Conservation (phyloP, 1,140 invertebrate genomes). For the Zaprionus nigranus region DNA sequence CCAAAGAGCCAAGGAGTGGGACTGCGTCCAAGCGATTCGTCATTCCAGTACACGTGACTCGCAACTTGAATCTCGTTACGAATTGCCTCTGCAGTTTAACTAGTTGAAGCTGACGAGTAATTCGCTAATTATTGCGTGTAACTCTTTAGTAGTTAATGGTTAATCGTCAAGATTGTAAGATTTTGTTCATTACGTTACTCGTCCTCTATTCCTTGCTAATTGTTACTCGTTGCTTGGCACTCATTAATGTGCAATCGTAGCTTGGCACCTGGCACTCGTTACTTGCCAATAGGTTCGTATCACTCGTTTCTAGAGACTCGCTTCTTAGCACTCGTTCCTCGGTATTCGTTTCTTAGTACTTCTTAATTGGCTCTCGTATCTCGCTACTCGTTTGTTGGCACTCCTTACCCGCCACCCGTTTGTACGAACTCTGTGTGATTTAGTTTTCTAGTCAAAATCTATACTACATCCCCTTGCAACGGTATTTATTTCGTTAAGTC, state of each 20-base stretch:
- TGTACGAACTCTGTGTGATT: no score
- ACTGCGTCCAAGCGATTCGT: background rate
- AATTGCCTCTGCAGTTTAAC: background rate
- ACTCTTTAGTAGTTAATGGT: background rate
- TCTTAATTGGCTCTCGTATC: background rate
- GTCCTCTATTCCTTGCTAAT: background rate
- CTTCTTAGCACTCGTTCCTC: background rate
- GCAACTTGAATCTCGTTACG: background rate
- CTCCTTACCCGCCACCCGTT: no score
- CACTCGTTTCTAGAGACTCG: background rate
- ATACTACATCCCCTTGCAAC: no score
- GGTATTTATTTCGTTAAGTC: no score
- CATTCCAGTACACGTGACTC: constrained; percentile 1
- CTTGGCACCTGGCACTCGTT: no score
- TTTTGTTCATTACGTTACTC: background rate
- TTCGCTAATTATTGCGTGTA: background rate
- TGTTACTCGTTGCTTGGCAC: background rate
- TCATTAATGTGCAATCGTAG: background rate
- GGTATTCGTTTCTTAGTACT: background rate
- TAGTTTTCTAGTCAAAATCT: no score
- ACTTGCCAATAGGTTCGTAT: background rate
- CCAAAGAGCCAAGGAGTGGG: background rate
- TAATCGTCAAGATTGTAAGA: no score
- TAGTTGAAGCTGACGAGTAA: background rate
- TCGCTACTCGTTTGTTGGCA: background rate